These are phyloP conservation scores for Aphelocoma coerulescens DNA, from an alignment of 2,113 vertebrate species.

Conservation along the genomic window DNA sequence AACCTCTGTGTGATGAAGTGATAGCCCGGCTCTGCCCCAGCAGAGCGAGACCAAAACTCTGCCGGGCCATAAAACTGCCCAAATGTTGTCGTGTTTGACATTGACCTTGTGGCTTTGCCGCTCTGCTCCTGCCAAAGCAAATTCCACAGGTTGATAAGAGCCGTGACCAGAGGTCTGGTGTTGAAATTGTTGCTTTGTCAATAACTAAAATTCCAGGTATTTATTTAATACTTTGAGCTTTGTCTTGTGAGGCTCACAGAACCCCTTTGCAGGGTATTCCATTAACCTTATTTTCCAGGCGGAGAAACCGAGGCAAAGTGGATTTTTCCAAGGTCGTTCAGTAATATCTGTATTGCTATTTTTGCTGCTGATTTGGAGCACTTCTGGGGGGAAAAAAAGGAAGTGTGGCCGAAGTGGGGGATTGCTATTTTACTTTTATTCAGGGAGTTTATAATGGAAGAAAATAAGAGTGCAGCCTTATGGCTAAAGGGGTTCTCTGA, in stretches of 20 bases:
- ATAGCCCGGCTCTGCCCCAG: neutral
- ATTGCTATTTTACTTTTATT: neutral
- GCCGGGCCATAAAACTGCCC: neutral
- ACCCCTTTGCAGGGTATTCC: neutral
- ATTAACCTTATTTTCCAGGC: constrained; percentile 18
- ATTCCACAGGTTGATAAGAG: constrained; percentile 31
- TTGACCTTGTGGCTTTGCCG: constrained; percentile 41
- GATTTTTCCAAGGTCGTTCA: constrained; percentile 33
- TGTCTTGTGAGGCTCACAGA: neutral
- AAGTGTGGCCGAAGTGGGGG: neutral
- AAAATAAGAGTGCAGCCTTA: rapidly evolving
- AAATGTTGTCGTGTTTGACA: neutral
- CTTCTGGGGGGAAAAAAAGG: neutral
- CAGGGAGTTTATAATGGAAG: neutral
- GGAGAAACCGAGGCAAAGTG: neutral
- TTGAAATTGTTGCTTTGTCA: neutral
- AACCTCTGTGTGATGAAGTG: neutral
- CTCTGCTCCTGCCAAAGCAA: neutral
- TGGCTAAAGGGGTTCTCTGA: neutral
- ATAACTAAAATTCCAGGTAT: neutral
- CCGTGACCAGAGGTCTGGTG: neutral
- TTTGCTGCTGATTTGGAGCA: neutral
- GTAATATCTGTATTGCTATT: neutral
- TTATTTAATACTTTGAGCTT: neutral
- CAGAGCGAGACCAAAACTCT: neutral